Percentiles rank a stretch among this genome's conserved stretches.
Evolutionary conservation across 2,797 vertebrate species (phyloP).

Genomic region (Tapirus indicus): DNA sequence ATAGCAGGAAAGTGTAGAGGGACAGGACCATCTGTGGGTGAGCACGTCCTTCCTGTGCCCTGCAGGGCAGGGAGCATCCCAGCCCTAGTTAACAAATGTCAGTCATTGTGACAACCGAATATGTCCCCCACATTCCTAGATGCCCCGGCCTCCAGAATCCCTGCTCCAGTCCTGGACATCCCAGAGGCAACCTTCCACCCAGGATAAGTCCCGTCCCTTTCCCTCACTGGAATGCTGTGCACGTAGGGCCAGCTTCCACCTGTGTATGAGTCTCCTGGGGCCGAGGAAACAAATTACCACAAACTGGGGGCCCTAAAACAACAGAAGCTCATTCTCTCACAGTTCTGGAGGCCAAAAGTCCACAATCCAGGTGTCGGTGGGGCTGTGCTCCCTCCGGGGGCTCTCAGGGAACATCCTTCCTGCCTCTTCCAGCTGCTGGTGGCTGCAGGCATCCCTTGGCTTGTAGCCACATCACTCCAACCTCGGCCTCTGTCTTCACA

Average conservation of each 20-base stretch:
- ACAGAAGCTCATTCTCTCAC: not conserved
- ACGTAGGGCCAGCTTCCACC: fast-evolving
- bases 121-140: not conserved
- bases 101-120: not conserved
- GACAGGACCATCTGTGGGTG: fast-evolving
- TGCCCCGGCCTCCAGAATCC: too few species aligned
- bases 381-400: fast-evolving
- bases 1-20: not conserved
- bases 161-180: fast-evolving
- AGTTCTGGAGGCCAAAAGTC: not conserved
- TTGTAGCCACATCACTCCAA: too few species aligned
- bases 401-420: too few species aligned
- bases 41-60: fast-evolving
- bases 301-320: not conserved
- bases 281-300: fast-evolving
- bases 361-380: fast-evolving
- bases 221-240: fast-evolving
- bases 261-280: not conserved
- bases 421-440: too few species aligned
- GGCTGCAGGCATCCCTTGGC: too few species aligned
- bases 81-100: not conserved
- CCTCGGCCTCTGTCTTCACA: not conserved
- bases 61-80: fast-evolving
- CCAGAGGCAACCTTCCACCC: not conserved
- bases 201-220: fast-evolving